These are phyloP conservation scores for Erpornis zantholeuca DNA, from an alignment of 2,113 vertebrate genomes.

Conservation along the genomic window DNA sequence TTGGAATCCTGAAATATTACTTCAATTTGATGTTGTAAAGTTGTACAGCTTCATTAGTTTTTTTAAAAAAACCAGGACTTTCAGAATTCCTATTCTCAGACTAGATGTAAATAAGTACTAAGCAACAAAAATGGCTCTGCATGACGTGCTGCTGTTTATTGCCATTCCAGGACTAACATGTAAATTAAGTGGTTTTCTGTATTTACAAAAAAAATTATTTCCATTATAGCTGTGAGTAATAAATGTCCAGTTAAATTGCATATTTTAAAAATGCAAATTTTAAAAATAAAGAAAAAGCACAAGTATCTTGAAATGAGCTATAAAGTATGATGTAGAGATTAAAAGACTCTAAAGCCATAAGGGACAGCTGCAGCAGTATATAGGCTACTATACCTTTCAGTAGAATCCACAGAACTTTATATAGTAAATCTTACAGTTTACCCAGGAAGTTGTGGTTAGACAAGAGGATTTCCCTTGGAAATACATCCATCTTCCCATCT, in stretches of 20 bases:
- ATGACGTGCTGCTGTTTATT: not conserved
- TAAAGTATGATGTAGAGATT: not conserved
- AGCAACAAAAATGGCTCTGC: not conserved
- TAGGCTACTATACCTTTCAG: not conserved
- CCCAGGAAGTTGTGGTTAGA: not conserved
- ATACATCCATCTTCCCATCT: not conserved
- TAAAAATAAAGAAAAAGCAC: not conserved
- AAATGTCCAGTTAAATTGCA: not conserved
- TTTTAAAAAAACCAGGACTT: not conserved
- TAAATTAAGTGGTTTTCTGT: not conserved
- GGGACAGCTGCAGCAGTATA: not conserved
- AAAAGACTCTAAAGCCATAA: not conserved
- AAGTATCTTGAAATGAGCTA: not conserved
- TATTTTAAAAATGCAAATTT: not conserved
- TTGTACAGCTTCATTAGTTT: not conserved
- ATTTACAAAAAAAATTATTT: not conserved
- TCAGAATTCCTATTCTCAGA: not conserved
- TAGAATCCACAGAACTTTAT: not conserved
- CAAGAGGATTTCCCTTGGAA: not conserved
- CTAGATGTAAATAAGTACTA: slow-evolving; percentile 11
- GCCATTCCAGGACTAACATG: not conserved
- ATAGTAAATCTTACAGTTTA: not conserved
- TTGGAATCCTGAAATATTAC: not conserved
- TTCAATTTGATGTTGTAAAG: not conserved
- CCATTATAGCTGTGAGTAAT: not conserved